Conservation (phyloP, 2,888 invertebrate species). For the Drosophila pegasa region DNA sequence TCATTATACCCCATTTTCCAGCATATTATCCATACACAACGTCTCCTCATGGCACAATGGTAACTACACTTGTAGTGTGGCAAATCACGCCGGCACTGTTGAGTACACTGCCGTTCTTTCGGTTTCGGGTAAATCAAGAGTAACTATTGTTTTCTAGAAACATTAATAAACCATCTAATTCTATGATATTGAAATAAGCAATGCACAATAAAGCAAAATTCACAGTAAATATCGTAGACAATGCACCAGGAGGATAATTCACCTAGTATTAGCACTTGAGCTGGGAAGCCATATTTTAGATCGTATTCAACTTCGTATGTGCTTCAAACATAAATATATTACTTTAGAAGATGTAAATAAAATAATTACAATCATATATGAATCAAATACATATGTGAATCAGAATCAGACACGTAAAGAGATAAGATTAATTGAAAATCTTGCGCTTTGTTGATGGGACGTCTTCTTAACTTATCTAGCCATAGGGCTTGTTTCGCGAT, state of each 20-base stretch:
- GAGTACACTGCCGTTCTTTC: constrained; percentile 86
- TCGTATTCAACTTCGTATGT: not conserved
- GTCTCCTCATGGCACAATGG: constrained; percentile 85
- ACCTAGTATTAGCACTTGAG: constrained; percentile 4
- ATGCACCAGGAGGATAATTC: constrained; percentile 40
- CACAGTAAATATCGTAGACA: constrained; percentile 61
- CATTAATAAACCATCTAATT: constrained; percentile 32
- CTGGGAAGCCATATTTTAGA: not conserved
- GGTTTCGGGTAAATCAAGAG: constrained; percentile 85
- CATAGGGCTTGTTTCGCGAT: too few species aligned
- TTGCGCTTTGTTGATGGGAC: too few species aligned
- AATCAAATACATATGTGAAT: not conserved
- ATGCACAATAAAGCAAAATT: constrained; percentile 49
- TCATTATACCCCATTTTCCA: constrained; percentile 86
- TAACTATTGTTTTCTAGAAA: constrained; percentile 58
- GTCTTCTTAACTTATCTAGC: too few species aligned
- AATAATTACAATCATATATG: not conserved
- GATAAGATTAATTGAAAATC: not conserved
- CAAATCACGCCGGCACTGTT: constrained; percentile 85
- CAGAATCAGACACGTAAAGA: too few species aligned
- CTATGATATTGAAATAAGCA: constrained; percentile 45
- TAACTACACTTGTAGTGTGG: constrained; percentile 85
- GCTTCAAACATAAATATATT: not conserved
- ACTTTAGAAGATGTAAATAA: not conserved
- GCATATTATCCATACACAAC: constrained; percentile 85